Conservation (phyloP, 2,888 invertebrate genomes). For the Oxystoma pomonae region DNA sequence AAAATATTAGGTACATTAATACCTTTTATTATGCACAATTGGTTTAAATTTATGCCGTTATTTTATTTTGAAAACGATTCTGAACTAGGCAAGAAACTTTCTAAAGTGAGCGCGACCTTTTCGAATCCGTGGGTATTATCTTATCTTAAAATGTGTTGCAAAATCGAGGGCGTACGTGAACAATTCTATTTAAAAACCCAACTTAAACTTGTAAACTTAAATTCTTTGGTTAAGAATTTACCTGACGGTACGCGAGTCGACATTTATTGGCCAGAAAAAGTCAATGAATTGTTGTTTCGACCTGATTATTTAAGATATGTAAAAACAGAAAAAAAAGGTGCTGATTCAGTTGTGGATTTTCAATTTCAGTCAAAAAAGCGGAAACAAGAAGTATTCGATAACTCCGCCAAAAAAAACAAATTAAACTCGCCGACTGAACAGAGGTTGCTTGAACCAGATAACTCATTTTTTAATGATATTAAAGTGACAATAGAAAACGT, state of each 20-base stretch:
- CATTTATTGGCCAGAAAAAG: constrained; percentile 12
- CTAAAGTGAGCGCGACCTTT: constrained; percentile 6
- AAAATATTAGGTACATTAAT: constrained; percentile 11
- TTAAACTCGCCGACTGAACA: too few species aligned
- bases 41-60: constrained; percentile 16
- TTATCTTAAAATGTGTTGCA: constrained; percentile 20
- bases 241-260: constrained; percentile 10
- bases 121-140: constrained; percentile 16
- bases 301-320: constrained; percentile 1
- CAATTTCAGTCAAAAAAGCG: background rate
- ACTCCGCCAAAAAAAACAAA: background rate
- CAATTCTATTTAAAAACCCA: constrained; percentile 5
- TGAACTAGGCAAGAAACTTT: constrained; percentile 12
- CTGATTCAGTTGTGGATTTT: background rate
- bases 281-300: constrained; percentile 2
- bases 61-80: constrained; percentile 22
- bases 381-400: background rate
- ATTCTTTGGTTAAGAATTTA: constrained; percentile 8
- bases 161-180: constrained; percentile 14
- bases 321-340: background rate
- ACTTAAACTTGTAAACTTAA: constrained; percentile 14
- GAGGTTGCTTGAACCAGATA: background rate
- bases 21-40: constrained; percentile 18
- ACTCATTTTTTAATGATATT: background rate
- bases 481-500: background rate